Evolutionary conservation across 1,140 invertebrate genomes (phyloP).

Genomic region (Aricia agestis): DNA sequence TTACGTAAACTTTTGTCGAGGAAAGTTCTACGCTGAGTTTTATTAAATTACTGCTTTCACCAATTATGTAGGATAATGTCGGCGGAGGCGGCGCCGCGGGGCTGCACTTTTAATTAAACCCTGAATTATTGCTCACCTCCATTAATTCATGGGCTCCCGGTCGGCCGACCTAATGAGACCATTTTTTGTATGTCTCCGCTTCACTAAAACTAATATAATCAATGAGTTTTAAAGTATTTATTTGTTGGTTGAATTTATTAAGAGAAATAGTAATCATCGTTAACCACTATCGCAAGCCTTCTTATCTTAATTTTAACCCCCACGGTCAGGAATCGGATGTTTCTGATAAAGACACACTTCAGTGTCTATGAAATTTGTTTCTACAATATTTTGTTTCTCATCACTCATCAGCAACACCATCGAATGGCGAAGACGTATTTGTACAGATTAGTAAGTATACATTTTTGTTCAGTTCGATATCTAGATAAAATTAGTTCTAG

Average conservation of each 20-base stretch:
- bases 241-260: background rate
- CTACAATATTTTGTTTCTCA: too few relatives aligned
- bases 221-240: background rate
- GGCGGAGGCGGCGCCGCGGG: conserved; percentile 51
- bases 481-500: too few relatives aligned
- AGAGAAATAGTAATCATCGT: too few relatives aligned
- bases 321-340: too few relatives aligned
- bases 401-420: too few relatives aligned
- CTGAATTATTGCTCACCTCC: conserved; percentile 73
- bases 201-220: conserved; percentile 13
- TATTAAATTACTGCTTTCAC: conserved; percentile 72
- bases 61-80: conserved; percentile 68
- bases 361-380: too few relatives aligned
- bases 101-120: conserved; percentile 73
- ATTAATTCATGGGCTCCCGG: conserved; percentile 68
- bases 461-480: too few relatives aligned
- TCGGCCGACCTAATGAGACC: conserved; percentile 67
- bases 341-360: too few relatives aligned
- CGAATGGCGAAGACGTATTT: too few relatives aligned
- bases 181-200: conserved; percentile 55
- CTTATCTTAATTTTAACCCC: too few relatives aligned
- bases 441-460: too few relatives aligned
- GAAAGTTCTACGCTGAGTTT: conserved; percentile 41
- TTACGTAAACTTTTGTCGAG: background rate
- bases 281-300: too few relatives aligned